Percentiles rank a stretch among this genome's conserved stretches.
Conservation (phyloP, 2,888 invertebrate genomes). For the Cantharis lateralis region DNA sequence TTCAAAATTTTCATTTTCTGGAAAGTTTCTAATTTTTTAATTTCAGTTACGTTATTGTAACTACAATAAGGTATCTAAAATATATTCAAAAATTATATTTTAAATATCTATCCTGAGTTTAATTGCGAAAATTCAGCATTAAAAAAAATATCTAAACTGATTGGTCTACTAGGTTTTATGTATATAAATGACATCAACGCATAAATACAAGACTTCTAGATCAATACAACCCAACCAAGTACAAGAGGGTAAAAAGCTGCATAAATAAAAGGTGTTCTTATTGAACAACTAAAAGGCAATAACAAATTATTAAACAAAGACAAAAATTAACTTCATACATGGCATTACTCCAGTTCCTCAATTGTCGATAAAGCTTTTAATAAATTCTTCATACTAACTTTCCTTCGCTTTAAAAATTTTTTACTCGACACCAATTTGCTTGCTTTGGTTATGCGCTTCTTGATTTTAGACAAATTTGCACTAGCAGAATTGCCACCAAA, state of each 20-base stretch:
- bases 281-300: background rate
- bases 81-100: no score
- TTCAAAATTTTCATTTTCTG: no score
- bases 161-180: background rate
- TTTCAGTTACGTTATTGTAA: no score
- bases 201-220: background rate
- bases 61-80: no score
- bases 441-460: slow-evolving; percentile 12
- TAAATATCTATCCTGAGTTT: no score
- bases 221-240: background rate
- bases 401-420: slow-evolving; percentile 18
- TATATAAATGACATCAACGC: background rate
- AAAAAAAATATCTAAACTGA: background rate
- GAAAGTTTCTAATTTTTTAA: no score
- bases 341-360: background rate
- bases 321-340: no score
- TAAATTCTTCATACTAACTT: slow-evolving; percentile 17
- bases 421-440: slow-evolving; percentile 15
- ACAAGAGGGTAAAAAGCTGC: background rate
- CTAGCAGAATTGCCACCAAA: slow-evolving; percentile 7
- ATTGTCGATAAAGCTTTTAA: slow-evolving; percentile 14
- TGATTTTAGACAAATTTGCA: slow-evolving; percentile 12
- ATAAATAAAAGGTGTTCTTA: background rate
- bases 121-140: no score
- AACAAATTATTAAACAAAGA: no score